Conservation (phyloP, 2,113 vertebrate species). For the Xerus inauris region DNA sequence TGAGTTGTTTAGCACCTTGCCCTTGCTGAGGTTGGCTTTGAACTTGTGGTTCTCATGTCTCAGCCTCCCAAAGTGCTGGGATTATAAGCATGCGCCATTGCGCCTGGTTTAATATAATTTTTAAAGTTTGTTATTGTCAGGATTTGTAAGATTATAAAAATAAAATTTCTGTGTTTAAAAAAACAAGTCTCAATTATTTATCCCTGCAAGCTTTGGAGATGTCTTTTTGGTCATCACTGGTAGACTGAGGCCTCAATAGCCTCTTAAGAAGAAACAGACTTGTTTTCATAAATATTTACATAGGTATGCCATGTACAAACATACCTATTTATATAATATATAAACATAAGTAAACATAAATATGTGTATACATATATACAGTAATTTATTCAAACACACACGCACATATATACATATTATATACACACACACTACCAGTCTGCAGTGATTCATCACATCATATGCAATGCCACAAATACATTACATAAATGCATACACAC, state of each 20-base stretch:
- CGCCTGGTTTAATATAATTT: neutral
- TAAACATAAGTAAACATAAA: neutral
- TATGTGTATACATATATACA: neutral
- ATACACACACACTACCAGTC: too few relatives aligned
- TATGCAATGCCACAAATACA: neutral
- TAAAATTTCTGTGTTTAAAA: neutral
- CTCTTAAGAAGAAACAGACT: neutral
- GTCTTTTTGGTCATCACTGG: neutral
- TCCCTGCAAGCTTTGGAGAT: neutral
- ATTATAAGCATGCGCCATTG: too few relatives aligned
- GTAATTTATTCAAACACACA: neutral
- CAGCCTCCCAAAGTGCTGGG: too few relatives aligned
- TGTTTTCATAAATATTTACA: neutral
- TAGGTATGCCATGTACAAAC: neutral
- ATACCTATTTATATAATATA: neutral
- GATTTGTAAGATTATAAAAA: conserved; percentile 39
- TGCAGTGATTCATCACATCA: neutral
- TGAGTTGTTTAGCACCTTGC: too few relatives aligned
- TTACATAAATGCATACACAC: neutral
- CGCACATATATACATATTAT: too few relatives aligned
- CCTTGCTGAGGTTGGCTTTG: too few relatives aligned
- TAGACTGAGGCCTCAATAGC: neutral
- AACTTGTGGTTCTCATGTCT: too few relatives aligned
- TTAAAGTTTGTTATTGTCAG: neutral
- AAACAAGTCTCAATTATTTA: neutral